phyloP scores from a whole-genome alignment of 2,797 vertebrate species.

The Mormyrops boulengeri region DNA sequence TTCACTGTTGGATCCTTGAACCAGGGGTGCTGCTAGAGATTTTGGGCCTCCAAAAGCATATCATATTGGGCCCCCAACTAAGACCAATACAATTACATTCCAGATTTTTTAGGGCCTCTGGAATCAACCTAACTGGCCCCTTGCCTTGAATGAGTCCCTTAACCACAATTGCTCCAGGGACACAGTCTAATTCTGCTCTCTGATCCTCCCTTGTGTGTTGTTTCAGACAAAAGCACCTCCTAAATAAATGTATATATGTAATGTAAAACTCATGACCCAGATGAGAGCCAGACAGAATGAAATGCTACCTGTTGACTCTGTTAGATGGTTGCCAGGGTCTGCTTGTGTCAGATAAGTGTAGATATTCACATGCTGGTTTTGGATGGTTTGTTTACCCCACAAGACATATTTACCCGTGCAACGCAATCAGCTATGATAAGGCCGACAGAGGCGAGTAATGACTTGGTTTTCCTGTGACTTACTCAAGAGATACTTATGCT shows the following conservation, averaged over 20 bases:
- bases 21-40: background rate
- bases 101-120: background rate
- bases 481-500: background rate
- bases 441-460: background rate
- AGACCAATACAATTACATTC: background rate
- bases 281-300: background rate
- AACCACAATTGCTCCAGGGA: background rate
- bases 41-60: background rate
- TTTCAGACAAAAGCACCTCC: background rate
- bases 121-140: background rate
- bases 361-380: background rate
- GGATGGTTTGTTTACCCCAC: background rate
- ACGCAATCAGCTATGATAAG: background rate
- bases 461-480: background rate
- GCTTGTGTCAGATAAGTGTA: background rate
- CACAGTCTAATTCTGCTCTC: background rate
- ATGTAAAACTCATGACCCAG: slow-evolving; percentile 1
- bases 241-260: slow-evolving; percentile 1
- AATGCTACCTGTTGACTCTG: background rate
- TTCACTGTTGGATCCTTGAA: background rate
- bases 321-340: background rate
- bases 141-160: background rate
- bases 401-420: background rate
- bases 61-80: background rate
- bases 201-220: background rate